Evolutionary conservation across 2,113 vertebrate species (phyloP).

Genomic region (Brachyhypopomus occidentalis): DNA sequence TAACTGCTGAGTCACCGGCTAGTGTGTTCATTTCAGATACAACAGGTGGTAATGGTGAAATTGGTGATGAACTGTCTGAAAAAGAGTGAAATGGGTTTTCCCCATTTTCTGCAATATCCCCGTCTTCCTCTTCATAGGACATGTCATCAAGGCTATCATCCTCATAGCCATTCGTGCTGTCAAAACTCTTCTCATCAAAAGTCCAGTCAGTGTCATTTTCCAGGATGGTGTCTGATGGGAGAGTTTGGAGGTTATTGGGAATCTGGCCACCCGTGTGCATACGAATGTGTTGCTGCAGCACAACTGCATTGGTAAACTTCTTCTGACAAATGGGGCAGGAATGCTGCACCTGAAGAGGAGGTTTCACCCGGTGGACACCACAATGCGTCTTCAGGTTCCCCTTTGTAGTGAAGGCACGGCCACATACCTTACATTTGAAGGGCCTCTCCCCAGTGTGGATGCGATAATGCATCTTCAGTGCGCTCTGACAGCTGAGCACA

Average conservation of each 20-base stretch:
- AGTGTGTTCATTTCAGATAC: constrained; percentile 92
- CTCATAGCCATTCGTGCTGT: constrained; percentile 83
- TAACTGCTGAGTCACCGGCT: constrained; percentile 83
- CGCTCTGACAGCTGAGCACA: constrained; percentile 95
- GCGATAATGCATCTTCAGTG: constrained; percentile 97
- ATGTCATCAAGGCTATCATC: constrained; percentile 85
- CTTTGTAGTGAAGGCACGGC: constrained; percentile 96
- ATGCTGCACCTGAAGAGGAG: constrained; percentile 90
- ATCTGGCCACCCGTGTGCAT: constrained; percentile 96
- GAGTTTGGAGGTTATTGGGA: constrained; percentile 79
- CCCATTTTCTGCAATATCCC: constrained; percentile 73
- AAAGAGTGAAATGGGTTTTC: constrained; percentile 74
- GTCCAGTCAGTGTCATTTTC: constrained; percentile 82
- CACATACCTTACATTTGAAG: constrained; percentile 96
- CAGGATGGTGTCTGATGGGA: constrained; percentile 75
- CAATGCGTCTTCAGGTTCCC: constrained; percentile 98
- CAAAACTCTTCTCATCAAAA: constrained; percentile 79
- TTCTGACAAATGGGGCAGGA: constrained; percentile 98
- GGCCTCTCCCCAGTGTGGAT: constrained; percentile 97
- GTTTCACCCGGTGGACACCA: constrained; percentile 89
- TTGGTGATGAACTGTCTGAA: constrained; percentile 68
- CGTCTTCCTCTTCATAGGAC: constrained; percentile 85
- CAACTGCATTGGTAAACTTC: constrained; percentile 96
- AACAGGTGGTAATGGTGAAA: constrained; percentile 78
- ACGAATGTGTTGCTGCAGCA: constrained; percentile 96